Evolutionary conservation across 2,888 invertebrate genomes (phyloP), one percentile per base, ranked within the genome.

Genomic region (Camponotus fellah): DNA sequence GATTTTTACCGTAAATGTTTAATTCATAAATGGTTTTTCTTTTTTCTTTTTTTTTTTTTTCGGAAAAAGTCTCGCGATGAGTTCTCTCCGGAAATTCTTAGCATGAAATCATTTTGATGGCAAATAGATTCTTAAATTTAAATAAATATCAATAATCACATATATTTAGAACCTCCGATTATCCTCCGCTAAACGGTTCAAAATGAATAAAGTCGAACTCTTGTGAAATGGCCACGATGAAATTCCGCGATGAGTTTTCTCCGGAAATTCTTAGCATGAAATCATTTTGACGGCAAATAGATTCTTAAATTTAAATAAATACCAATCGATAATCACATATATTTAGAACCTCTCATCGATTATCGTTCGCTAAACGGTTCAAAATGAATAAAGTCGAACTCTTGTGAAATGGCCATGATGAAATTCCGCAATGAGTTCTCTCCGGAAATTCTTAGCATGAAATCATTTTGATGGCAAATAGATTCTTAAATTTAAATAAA

Each of bases 1-100:
- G 26, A 72, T 72, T 80, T 80, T 34, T 12, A 12, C 71, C 34
- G 58, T 80, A 72, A 79, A 80, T 43, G 34, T 68, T 49, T 49
- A 17, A 46, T 12, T 80, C 46, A 40, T 9, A 12, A n/a, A 37
- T 37, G 6, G 17, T 66, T 17, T 17, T 21, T 46, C n/a, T 40
- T 32, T 53, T 8, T 3, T 37, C 8, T 34, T 8, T 32, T n/a
- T 21, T 34, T 32, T 62, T 34, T n/a, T 32, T 43, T 14, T 2
- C 26, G 26, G 2, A 26, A 21, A 53, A 53, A 76, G 4, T 26
- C 34, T 37, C 46, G 21, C 37, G 65, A 65, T 3, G 6, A 49
- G 17, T 66, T 3, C 40, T 68, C 53, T n/a, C 49, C 37, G 10
- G 10, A 65, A 65, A n/a, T n/a, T 53, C 37, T 37, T 26, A 26